These are phyloP conservation scores for Araneus ventricosus DNA, from an alignment of 1,140 invertebrate species.

Conservation along the genomic window DNA sequence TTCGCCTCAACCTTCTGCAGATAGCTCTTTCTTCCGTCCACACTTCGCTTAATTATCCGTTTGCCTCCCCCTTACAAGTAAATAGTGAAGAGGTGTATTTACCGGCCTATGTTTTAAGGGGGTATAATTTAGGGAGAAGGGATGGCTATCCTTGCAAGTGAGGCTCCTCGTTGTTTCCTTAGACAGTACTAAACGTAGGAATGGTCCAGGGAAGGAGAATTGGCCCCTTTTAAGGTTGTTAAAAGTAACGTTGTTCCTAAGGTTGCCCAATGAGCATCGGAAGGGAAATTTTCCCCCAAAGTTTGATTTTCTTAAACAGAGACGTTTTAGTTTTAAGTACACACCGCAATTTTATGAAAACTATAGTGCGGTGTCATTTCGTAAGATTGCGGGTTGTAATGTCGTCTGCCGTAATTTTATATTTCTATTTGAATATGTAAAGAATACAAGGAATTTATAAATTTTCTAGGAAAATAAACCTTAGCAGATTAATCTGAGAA, in stretches of 20 bases:
- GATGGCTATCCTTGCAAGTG: neutral
- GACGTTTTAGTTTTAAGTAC: too few relatives aligned
- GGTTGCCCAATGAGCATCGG: too few relatives aligned
- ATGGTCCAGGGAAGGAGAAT: neutral
- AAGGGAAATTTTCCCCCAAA: too few relatives aligned
- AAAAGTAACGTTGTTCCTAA: neutral
- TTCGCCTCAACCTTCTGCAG: neutral
- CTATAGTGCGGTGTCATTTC: too few relatives aligned
- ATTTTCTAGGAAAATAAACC: too few relatives aligned
- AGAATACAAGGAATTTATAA: too few relatives aligned
- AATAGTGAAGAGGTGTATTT: neutral
- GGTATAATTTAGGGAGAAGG: neutral
- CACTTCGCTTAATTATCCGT: constrained; percentile 13
- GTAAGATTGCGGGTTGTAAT: too few relatives aligned
- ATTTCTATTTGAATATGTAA: too few relatives aligned
- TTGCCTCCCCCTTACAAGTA: neutral
- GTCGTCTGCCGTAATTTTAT: too few relatives aligned
- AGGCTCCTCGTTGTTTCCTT: neutral
- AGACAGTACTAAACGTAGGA: neutral
- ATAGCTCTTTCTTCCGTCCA: neutral
- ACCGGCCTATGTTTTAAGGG: neutral
- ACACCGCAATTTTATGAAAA: too few relatives aligned
- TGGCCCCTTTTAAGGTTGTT: neutral
- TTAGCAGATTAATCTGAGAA: too few relatives aligned
- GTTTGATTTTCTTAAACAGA: too few relatives aligned